Evolutionary conservation across 2,888 invertebrate species (phyloP), one percentile per base, ranked within the genome.

Genomic region (Urechis unicinctus): DNA sequence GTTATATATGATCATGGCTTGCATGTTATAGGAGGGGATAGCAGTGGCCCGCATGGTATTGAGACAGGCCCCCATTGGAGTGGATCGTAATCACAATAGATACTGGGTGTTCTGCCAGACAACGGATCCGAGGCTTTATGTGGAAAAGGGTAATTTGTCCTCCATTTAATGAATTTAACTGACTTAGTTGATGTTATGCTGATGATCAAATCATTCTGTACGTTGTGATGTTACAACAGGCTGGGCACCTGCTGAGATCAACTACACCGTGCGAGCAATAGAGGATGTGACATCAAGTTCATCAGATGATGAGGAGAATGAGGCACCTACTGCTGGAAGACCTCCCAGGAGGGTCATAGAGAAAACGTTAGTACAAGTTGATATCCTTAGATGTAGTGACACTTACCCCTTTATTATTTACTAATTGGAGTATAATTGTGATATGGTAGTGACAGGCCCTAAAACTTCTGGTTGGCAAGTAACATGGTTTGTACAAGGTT

Each of bases 51-150:
- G 71, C 60, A 54, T 67, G 24, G 70, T 69, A 9, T 62, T 69
- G 49, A 55, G 77, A 50, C 68, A 68, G 29, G 56, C 61, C 6
- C 77, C 79, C 0, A 66, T 80, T 21, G 80, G 80, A 2, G 67
- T 68, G 6, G 80, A 80, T 57, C 65, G 80, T 22, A 64, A 77
- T 61, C 78, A 79, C 63, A 70, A 69, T 53, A 69, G 79, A 13
- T 80, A 80, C 66, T 80, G 80, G 80, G 28, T 64, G 21, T 64
- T 64, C 44, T n/a, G 50, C 29, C 65, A 66, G 50, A 66, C 71
- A 2, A 17, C 17, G 9, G 71, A 73, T 1, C 75, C 78, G 6
- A 78, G 75, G 4, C 58, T 77, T 45, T 70, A 65, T 68, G 65
- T 79, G 3, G 78, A 78, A 54, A 77, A 74, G 67, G 77, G 76